Conservation (phyloP, 2,888 invertebrate species). For the Saturnia japonica region DNA sequence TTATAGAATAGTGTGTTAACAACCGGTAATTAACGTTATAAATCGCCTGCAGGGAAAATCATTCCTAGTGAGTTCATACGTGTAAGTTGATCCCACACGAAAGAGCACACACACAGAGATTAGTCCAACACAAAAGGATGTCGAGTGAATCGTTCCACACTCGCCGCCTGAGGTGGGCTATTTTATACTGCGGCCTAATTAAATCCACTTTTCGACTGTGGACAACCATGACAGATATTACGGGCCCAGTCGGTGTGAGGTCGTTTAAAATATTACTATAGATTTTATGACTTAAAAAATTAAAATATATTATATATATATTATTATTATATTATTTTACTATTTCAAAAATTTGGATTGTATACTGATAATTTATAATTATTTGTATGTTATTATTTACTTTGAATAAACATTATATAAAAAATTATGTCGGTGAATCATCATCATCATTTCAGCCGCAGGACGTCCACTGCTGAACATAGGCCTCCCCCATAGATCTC, state of each 20-base stretch:
- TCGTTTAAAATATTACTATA: conserved; percentile 17
- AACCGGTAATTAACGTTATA: conserved; percentile 9
- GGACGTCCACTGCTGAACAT: too few relatives aligned
- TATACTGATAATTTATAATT: too few relatives aligned
- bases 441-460: too few relatives aligned
- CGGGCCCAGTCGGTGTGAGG: conserved; percentile 28
- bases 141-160: conserved; percentile 38
- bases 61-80: conserved; percentile 4
- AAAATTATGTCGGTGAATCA: too few relatives aligned
- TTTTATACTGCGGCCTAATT: conserved; percentile 58
- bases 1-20: not conserved
- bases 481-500: too few relatives aligned
- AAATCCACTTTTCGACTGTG: conserved; percentile 69
- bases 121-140: conserved; percentile 16
- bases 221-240: conserved; percentile 57
- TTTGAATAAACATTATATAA: too few relatives aligned
- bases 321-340: not conserved
- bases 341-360: too few relatives aligned
- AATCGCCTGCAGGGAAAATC: not conserved
- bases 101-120: conserved; percentile 12
- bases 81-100: not conserved
- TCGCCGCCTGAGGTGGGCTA: conserved; percentile 39
- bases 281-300: not conserved
- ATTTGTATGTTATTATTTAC: too few relatives aligned
- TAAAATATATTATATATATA: not conserved